Conservation (phyloP, 2,888 invertebrate genomes). For the Drosophila nr. perissopoda region DNA sequence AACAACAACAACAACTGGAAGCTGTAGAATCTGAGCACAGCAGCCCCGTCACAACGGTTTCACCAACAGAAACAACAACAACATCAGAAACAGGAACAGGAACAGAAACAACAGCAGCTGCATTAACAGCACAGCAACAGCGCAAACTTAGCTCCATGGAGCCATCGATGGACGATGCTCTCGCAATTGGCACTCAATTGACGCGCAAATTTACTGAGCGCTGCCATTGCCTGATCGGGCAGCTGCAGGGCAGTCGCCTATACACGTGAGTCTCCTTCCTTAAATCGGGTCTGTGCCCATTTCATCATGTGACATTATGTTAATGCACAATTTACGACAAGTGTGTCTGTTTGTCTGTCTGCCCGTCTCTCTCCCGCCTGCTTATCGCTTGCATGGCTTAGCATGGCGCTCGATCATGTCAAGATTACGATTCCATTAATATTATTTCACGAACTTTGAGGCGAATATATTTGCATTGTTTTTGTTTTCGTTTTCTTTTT, state of each 20-base stretch:
- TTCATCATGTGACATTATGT: constrained; percentile 33
- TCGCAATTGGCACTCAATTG: constrained; percentile 82
- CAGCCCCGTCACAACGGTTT: constrained; percentile 8
- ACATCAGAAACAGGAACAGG: constrained; percentile 14
- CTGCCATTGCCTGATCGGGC: constrained; percentile 62
- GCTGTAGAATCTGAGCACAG: constrained; percentile 12
- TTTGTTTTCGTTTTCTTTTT: constrained; percentile 39
- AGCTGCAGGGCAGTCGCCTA: constrained; percentile 76
- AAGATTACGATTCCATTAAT: constrained; percentile 33
- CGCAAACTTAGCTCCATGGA: constrained; percentile 71
- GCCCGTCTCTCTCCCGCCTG: neutral
- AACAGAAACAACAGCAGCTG: constrained; percentile 27
- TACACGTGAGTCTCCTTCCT: constrained; percentile 82
- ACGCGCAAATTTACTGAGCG: constrained; percentile 74
- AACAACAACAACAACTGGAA: constrained; percentile 38
- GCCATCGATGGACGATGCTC: constrained; percentile 76
- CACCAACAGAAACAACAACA: constrained; percentile 29
- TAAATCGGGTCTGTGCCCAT: neutral
- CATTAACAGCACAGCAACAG: constrained; percentile 58
- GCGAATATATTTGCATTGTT: constrained; percentile 4
- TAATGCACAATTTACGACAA: neutral
- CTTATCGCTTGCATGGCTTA: constrained; percentile 46
- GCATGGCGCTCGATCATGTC: constrained; percentile 61
- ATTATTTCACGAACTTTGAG: constrained; percentile 17
- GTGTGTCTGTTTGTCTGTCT: neutral